These are phyloP conservation scores for Eueides isabella DNA, from an alignment of 1,140 invertebrate species.

Conservation along the genomic window DNA sequence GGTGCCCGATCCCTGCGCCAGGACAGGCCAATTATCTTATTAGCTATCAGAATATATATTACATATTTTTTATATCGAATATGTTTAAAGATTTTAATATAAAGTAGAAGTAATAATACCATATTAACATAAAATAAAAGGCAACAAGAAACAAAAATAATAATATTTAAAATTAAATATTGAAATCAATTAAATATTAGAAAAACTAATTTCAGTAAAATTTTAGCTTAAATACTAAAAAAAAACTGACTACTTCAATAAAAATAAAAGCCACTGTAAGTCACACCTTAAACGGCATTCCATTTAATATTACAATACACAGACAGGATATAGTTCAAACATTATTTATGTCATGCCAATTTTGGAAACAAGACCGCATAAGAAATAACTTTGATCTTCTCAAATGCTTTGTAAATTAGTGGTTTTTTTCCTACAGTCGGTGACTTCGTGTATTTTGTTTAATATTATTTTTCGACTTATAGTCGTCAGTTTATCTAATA, in stretches of 20 bases:
- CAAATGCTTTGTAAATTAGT: background rate
- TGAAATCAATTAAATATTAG: no score
- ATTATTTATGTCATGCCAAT: conserved; percentile 18
- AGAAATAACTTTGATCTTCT: background rate
- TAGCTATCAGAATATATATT: no score
- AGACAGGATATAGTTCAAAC: conserved; percentile 15
- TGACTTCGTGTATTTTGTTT: background rate
- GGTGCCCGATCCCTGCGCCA: no score
- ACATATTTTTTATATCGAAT: no score
- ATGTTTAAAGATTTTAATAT: no score
- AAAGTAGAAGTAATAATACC: no score
- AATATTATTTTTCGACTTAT: background rate
- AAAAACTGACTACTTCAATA: background rate
- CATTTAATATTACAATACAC: conserved; percentile 13
- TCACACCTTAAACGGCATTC: conserved; percentile 18
- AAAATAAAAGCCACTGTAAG: background rate
- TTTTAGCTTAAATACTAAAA: background rate
- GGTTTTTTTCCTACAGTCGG: background rate
- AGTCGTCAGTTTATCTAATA: background rate
- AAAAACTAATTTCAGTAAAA: background rate
- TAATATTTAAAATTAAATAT: no score
- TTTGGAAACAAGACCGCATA: conserved; percentile 21
- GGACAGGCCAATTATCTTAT: no score
- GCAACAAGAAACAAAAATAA: no score
- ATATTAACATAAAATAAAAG: no score